Evolutionary conservation across 1,140 invertebrate genomes (phyloP).

Genomic region (Drosophila bocqueti): DNA sequence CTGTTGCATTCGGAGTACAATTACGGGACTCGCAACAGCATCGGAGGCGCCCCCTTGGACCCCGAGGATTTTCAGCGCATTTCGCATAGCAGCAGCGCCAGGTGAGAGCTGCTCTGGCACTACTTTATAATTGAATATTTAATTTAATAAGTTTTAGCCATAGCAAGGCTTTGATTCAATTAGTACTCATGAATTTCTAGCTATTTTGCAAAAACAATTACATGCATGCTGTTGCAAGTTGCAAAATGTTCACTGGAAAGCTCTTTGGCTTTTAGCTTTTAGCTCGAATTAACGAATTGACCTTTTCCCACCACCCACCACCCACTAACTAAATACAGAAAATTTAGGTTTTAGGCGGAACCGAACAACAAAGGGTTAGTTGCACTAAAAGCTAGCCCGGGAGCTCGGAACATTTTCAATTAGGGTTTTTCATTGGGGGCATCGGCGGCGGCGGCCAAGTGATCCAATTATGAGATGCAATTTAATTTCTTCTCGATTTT

Average conservation of each 20-base stretch:
- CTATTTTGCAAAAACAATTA: no score
- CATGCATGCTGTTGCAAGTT: not conserved
- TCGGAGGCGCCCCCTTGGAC: slow-evolving; percentile 27
- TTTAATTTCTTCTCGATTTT: not conserved
- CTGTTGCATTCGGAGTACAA: slow-evolving; percentile 52
- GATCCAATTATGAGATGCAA: not conserved
- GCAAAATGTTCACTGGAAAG: not conserved
- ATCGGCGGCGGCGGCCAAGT: not conserved
- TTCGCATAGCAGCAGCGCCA: slow-evolving; percentile 55
- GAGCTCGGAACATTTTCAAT: not conserved
- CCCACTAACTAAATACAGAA: not conserved
- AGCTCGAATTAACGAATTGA: not conserved
- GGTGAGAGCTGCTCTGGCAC: slow-evolving; percentile 8
- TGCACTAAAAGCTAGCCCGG: not conserved
- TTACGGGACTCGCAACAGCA: slow-evolving; percentile 48
- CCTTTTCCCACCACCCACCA: no score
- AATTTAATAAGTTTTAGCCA: not conserved
- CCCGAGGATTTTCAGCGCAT: slow-evolving; percentile 42
- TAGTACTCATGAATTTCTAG: not conserved
- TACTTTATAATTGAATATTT: not conserved
- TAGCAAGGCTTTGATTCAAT: not conserved
- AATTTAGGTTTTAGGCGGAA: not conserved
- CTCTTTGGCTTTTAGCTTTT: not conserved
- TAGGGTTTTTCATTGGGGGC: not conserved
- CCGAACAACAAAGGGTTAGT: not conserved